A percentile compares a stretch with the other conserved stretches of the same genome.
phyloP scores from a whole-genome alignment of 2,797 vertebrate species.

The Triplophysa bombifrons region DNA sequence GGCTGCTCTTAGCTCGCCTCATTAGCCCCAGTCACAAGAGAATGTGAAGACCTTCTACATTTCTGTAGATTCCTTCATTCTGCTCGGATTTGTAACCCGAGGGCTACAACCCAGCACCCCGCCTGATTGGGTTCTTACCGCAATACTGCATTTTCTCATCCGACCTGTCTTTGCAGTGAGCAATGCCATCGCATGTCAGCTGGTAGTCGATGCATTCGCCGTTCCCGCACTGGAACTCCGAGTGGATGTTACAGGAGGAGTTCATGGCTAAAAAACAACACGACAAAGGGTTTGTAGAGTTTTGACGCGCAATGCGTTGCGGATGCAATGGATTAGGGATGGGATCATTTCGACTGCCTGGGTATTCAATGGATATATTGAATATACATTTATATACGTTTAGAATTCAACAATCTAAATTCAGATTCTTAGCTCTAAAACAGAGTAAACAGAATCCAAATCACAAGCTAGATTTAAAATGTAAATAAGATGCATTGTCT shows the following conservation, averaged over 20 bases:
- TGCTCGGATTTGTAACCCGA: slow-evolving; percentile 13
- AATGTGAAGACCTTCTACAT: slow-evolving; percentile 7
- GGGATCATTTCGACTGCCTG: not conserved
- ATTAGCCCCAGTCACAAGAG: slow-evolving; percentile 26
- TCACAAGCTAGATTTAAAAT: not conserved
- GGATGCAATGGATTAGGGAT: not conserved
- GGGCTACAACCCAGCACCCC: slow-evolving; percentile 12
- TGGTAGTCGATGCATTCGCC: slow-evolving; percentile 94
- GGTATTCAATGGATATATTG: not conserved
- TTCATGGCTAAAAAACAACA: slow-evolving; percentile 83
- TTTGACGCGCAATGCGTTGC: not conserved
- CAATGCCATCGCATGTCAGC: slow-evolving; percentile 87
- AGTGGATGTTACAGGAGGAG: slow-evolving; percentile 92
- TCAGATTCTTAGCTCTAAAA: not conserved
- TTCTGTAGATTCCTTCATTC: slow-evolving; percentile 20
- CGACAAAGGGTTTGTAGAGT: not conserved
- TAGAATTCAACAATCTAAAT: not conserved
- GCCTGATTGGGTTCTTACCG: slow-evolving; percentile 76
- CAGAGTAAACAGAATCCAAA: not conserved
- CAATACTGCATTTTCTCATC: slow-evolving; percentile 97
- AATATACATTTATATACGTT: not conserved
- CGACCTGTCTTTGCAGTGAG: slow-evolving; percentile 95
- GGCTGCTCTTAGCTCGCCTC: slow-evolving; percentile 6
- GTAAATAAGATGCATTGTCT: not conserved
- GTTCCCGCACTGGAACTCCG: slow-evolving; percentile 93